Evolutionary conservation across 2,113 vertebrate species (phyloP), one percentile per base, ranked within the genome.

Genomic region (Lepisosteus oculatus): DNA sequence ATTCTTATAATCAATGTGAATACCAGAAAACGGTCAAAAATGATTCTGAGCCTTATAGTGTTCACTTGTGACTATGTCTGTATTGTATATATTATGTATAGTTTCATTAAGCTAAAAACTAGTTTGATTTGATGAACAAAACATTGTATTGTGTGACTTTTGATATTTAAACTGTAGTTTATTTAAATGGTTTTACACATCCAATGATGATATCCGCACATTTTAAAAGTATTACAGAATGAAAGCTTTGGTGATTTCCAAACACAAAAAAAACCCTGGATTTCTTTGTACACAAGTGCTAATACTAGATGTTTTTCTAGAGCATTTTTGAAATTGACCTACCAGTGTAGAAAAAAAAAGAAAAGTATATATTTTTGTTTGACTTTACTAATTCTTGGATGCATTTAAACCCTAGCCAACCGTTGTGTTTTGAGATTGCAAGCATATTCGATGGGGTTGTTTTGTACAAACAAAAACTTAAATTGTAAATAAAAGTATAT

Each of bases 141-240:
- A 64, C 62, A 64, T 64, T 64, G 78, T 84, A 84, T 78, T 72
- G 81, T 79, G 82, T 84, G 82, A 78, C 82, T 82, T 80, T 84
- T 77, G 74, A 84, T 84, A 80, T 79, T 82, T 76, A 79, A 84
- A 76, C 78, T 74, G 80, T 82, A 84, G 80, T 80, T 79, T 82
- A 80, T 84, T 84, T 84, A 77, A 79, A 77, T 78, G 72, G 73
- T 77, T 74, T 75, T 77, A 76, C 72, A 80, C 68, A 75, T 76
- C 67, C 76, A 74, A 74, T 80, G 69, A 78, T 79, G 77, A 76
- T 71, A 65, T 79, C 76, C 71, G 77, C 67, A 79, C 70, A 79
- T 79, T 81, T 80, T 80, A 74, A 55, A 81, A 79, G 80, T 77
- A 75, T 76, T 79, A 69, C 64, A 45, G 43, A 75, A 29, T 14